phyloP scores from a whole-genome alignment of 2,113 vertebrate species.

The Aleadryas rufinucha region DNA sequence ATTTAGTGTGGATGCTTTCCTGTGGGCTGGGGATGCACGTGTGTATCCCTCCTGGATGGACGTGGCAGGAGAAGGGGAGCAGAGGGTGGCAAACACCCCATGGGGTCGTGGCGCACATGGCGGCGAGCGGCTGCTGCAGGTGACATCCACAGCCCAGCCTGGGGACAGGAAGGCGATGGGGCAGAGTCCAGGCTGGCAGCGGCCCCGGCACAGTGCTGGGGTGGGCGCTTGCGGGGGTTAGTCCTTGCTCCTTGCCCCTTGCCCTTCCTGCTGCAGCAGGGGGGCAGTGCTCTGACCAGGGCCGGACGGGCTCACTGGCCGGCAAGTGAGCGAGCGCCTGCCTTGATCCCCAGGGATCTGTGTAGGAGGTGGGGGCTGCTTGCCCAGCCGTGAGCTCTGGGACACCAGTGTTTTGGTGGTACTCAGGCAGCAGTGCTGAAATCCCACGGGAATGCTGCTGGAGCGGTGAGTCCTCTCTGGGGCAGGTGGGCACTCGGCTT shows the following conservation, averaged over 20 bases:
- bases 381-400: background rate
- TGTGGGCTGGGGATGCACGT: background rate
- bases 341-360: background rate
- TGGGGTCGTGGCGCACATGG: rapidly evolving
- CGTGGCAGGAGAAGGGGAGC: background rate
- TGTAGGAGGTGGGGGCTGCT: background rate
- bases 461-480: rapidly evolving
- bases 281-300: background rate
- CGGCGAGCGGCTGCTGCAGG: rapidly evolving
- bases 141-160: rapidly evolving
- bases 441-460: background rate
- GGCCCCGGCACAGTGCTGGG: rapidly evolving
- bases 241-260: background rate
- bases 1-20: background rate
- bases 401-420: rapidly evolving
- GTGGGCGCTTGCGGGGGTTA: rapidly evolving
- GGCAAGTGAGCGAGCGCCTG: rapidly evolving
- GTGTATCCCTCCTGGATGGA: background rate
- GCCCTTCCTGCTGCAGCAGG: rapidly evolving
- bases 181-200: background rate
- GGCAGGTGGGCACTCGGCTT: background rate
- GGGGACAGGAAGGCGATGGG: rapidly evolving
- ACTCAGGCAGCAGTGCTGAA: background rate
- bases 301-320: rapidly evolving
- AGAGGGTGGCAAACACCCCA: background rate